Base-by-base conservation (phyloP, 2,113 vertebrate species). In the Leptodactylus fuscus region DNA sequence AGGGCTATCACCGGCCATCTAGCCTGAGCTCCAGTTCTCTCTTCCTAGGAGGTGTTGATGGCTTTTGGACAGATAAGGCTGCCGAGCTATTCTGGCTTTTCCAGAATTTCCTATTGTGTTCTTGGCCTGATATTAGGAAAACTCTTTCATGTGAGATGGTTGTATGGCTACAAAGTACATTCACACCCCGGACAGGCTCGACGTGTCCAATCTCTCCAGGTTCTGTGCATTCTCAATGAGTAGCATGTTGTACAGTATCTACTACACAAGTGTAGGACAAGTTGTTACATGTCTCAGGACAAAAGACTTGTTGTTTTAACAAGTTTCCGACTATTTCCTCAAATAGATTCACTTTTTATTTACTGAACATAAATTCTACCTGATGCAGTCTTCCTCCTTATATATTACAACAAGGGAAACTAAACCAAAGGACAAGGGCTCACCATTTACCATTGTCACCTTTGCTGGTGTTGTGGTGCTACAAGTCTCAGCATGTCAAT, bases 41-140 rank as follows among this genome's bases (percentile, higher is more conserved):
- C 76, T 80, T 86, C 77, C 67, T 60, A 22, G 27, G 29, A 55
- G 83, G 75, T 85, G 83, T 36, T 85, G 74, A 85, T 24, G 20
- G 65, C 22, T 24, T 46, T 58, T 10, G 34, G 53, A 77, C 32
- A 79, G 76, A 86, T 80, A 73, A 81, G 46, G 18, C 48, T 22
- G 18, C 49, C 58, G 53, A 70, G 48, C 62, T 38, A 60, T 32
- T 22, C 48, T 69, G 29, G 36, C 20, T 73, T 27, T 81, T 86
- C 77, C 77, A 34, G 65, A 73, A n/a, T 71, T 81, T 55, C 65
- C 84, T 81, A 60, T 48, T 86, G 76, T 73, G 24, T 34, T 60
- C 70, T 48, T 70, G 24, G 77, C 34, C 48, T 85, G 62, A 85
- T 77, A 51, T 79, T 86, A 80, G 48, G 32, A 86, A 81, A 29